Base-by-base conservation (phyloP, 2,113 vertebrate genomes). In the Hippopotamus amphibius region DNA sequence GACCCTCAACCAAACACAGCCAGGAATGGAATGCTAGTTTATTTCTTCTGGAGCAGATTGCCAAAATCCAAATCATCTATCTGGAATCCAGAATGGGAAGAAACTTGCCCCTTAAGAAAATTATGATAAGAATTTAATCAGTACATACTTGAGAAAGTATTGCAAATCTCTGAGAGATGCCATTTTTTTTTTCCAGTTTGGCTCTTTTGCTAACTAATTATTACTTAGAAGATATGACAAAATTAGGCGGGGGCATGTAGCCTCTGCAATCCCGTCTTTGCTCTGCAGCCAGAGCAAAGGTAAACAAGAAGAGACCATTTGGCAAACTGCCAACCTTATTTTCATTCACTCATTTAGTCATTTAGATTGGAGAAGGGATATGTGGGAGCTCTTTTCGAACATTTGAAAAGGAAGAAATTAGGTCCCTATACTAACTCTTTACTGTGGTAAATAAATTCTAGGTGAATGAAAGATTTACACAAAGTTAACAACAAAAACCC, bases 71-170 rank as follows among this genome's bases (percentile, higher is more conserved):
- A 19, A 59, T 95, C 80, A 80, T 43, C 43, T 33, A 37, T 50
- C 22, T 87, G 79, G 83, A 92, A 97, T 91, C 65, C 46, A 93
- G 89, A 76, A 46, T 65, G 63, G 68, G 43, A 93, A 88, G 48
- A 82, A 66, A 93, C 30, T 28, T 63, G 37, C 43, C 97, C 63
- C 72, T 57, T 69, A 87, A 96, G 43, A 91, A 96, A 97, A 92
- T 76, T 30, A 61, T 83, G 59, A 33, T 84, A 77, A 80, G 46
- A 81, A 2, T 9, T 92, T 37, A 55, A 83, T 71, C 63, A 82
- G 65, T n/a, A 72, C 37, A 77, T 9, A 65, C 30, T 87, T 74
- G 8, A 96, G 63, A 81, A 94, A 92, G n/a, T 43, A 81, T 57
- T 1, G 9, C 28, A 65, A 55, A 30, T 63, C 89, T 95, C 81